Percentiles rank a stretch among this genome's conserved stretches.
These are phyloP conservation scores for Crotalus helleri DNA, from an alignment of 2,113 vertebrate genomes.

Conservation along the genomic window DNA sequence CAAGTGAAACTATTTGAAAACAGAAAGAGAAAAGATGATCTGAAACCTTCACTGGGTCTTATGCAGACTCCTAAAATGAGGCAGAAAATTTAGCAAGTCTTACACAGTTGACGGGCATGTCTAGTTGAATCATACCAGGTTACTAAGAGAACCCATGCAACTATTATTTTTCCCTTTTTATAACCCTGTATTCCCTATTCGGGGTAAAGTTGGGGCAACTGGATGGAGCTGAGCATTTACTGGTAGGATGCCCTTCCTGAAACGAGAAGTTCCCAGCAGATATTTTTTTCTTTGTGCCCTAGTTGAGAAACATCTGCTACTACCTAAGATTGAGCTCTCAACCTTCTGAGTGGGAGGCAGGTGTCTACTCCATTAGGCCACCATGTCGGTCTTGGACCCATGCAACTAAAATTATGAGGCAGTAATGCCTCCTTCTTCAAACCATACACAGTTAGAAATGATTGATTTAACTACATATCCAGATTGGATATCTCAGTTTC, in stretches of 20 bases:
- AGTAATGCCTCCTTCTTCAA: neutral
- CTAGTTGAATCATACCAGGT: neutral
- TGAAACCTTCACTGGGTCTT: neutral
- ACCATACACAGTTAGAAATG: neutral
- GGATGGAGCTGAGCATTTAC: neutral
- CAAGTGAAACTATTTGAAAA: rapidly evolving
- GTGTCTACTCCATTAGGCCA: neutral
- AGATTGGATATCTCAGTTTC: neutral
- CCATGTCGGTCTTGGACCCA: neutral
- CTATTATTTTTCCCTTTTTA: neutral
- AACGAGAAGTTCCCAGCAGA: neutral
- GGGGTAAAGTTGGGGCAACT: neutral
- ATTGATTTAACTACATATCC: neutral
- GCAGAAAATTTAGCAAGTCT: neutral
- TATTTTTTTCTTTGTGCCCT: no score
- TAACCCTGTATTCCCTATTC: neutral
- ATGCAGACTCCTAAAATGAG: neutral
- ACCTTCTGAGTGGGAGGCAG: neutral
- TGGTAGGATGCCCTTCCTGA: neutral
- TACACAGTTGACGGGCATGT: neutral
- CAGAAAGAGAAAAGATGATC: neutral
- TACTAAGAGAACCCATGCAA: neutral
- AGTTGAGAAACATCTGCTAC: neutral
- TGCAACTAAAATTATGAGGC: neutral
- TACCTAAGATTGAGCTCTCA: neutral